A percentile compares a stretch with the other conserved stretches of the same genome.
Conservation (phyloP, 2,113 vertebrate genomes). For the Etheostoma spectabile region DNA sequence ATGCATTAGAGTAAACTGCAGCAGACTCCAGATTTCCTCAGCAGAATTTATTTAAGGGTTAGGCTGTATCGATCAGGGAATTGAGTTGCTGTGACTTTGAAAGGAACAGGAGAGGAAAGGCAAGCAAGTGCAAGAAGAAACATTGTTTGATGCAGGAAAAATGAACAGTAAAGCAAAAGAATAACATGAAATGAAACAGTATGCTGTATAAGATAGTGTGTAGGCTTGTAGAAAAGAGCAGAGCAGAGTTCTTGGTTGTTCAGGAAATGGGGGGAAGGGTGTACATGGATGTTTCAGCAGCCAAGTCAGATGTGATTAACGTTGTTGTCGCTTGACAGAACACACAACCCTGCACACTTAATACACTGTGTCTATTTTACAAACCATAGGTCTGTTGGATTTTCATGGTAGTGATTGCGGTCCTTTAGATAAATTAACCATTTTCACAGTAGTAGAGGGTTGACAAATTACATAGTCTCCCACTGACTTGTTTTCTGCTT, state of each 20-base stretch:
- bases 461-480: constrained; percentile 23
- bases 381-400: constrained; percentile 12
- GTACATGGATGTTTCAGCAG: constrained; percentile 67
- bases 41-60: constrained; percentile 55
- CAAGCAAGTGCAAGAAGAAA: background rate
- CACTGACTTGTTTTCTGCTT: constrained; percentile 27
- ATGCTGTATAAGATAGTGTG: background rate
- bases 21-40: constrained; percentile 33
- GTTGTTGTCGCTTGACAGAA: constrained; percentile 72
- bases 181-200: background rate
- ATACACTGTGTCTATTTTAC: constrained; percentile 22
- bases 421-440: constrained; percentile 29
- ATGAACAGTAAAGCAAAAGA: background rate
- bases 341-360: constrained; percentile 49
- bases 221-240: constrained; percentile 9
- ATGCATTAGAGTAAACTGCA: constrained; percentile 29
- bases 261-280: constrained; percentile 71
- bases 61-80: constrained; percentile 32
- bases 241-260: constrained; percentile 47
- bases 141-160: background rate
- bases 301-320: constrained; percentile 84
- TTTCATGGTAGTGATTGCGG: background rate
- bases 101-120: constrained; percentile 25
- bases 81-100: constrained; percentile 50
- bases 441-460: constrained; percentile 21